These are phyloP conservation scores for Rambutsinella grinnellia DNA, from an alignment of 2,888 invertebrate species.

Conservation along the genomic window DNA sequence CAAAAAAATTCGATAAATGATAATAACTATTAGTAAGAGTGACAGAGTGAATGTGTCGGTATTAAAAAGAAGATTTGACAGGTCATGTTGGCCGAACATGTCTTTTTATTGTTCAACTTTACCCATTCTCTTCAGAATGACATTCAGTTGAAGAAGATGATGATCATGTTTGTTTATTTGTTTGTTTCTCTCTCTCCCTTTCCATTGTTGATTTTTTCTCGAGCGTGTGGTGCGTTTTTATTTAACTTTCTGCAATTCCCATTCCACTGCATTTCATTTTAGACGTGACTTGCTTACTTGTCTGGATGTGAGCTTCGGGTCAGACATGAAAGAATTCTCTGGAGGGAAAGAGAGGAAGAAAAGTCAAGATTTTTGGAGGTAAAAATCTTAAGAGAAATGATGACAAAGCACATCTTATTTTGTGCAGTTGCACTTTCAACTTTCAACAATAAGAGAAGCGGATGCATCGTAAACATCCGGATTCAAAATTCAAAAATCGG, in stretches of 20 bases:
- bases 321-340: conserved; percentile 38
- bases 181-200: conserved; percentile 19
- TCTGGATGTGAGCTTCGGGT: conserved; percentile 1
- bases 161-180: conserved; percentile 20
- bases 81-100: conserved; percentile 31
- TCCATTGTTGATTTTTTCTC: conserved; percentile 14
- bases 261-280: not conserved
- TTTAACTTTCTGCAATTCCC: not conserved
- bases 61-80: conserved; percentile 23
- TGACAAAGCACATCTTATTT: not conserved
- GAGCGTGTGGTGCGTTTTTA: not conserved
- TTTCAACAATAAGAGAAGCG: no score
- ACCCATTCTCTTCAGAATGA: no score
- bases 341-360: conserved; percentile 12
- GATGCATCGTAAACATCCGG: no score
- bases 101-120: not conserved
- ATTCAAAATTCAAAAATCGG: no score
- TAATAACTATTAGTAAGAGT: conserved; percentile 26
- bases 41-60: conserved; percentile 31
- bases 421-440: not conserved
- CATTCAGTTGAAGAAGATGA: not conserved
- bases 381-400: not conserved
- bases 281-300: conserved; percentile 25
- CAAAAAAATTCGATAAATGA: not conserved
- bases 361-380: not conserved